These are phyloP conservation scores for Acipenser oxyrinchus DNA, from an alignment of 2,797 vertebrate species.

Conservation along the genomic window DNA sequence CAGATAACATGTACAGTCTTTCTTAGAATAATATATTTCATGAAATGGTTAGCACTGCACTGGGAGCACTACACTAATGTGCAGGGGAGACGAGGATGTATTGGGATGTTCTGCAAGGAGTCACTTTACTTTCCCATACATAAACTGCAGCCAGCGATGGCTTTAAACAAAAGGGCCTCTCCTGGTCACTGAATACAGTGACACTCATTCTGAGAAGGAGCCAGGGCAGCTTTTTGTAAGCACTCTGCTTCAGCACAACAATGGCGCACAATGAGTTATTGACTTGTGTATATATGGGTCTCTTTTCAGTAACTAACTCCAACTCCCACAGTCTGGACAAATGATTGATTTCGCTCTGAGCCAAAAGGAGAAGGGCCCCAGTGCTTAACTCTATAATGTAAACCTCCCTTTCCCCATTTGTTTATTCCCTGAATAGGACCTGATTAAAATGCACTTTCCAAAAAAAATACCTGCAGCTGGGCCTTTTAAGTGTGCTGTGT, in stretches of 20 bases:
- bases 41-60: no score
- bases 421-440: slow-evolving; percentile 59
- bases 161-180: slow-evolving; percentile 51
- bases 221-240: slow-evolving; percentile 63
- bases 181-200: slow-evolving; percentile 54
- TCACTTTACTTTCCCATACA: slow-evolving; percentile 56
- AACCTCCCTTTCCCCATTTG: slow-evolving; percentile 64
- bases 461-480: slow-evolving; percentile 67
- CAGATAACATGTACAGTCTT: slow-evolving; percentile 11
- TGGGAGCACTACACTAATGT: slow-evolving; percentile 7
- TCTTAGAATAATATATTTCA: no score
- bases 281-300: slow-evolving; percentile 73
- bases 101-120: slow-evolving; percentile 20
- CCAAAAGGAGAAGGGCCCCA: slow-evolving; percentile 54
- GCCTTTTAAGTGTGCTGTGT: slow-evolving; percentile 67
- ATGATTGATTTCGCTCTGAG: slow-evolving; percentile 76
- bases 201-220: slow-evolving; percentile 59
- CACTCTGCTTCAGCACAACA: slow-evolving; percentile 61
- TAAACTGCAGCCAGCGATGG: slow-evolving; percentile 49
- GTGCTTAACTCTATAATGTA: slow-evolving; percentile 65
- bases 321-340: slow-evolving; percentile 73
- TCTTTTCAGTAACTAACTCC: slow-evolving; percentile 72
- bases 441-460: slow-evolving; percentile 75
- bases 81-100: neutral
- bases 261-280: slow-evolving; percentile 80